Conservation (phyloP, 1,140 invertebrate genomes). For the Bombus consobrinus region DNA sequence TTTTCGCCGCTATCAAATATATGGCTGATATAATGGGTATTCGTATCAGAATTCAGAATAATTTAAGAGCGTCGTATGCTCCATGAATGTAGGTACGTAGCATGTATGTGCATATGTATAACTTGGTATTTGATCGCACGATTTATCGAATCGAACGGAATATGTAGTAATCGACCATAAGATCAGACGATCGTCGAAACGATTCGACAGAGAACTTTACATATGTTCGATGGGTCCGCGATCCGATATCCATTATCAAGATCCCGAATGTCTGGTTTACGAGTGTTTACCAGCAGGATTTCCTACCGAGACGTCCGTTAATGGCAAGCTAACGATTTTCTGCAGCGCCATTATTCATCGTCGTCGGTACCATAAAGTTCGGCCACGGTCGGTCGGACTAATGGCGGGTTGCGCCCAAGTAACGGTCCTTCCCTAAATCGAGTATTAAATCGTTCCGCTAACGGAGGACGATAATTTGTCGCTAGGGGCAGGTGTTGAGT, state of each 20-base stretch:
- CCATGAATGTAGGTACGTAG: too few species aligned
- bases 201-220: background rate
- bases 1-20: background rate
- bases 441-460: conserved; percentile 64
- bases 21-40: background rate
- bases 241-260: conserved; percentile 64
- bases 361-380: conserved; percentile 65
- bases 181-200: background rate
- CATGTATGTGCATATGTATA: background rate
- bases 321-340: conserved; percentile 61
- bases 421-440: conserved; percentile 63
- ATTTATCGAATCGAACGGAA: background rate
- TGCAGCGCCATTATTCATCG: conserved; percentile 64
- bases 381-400: conserved; percentile 59
- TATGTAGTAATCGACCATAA: too few species aligned
- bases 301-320: conserved; percentile 45
- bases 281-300: conserved; percentile 66
- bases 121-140: background rate
- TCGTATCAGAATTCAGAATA: background rate
- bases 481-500: conserved; percentile 46
- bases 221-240: background rate
- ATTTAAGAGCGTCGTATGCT: background rate
- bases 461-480: conserved; percentile 63
- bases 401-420: conserved; percentile 54
- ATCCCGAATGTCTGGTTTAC: conserved; percentile 56